Evolutionary conservation across 2,797 vertebrate genomes (phyloP).

Genomic region (Tamandua tetradactyla): DNA sequence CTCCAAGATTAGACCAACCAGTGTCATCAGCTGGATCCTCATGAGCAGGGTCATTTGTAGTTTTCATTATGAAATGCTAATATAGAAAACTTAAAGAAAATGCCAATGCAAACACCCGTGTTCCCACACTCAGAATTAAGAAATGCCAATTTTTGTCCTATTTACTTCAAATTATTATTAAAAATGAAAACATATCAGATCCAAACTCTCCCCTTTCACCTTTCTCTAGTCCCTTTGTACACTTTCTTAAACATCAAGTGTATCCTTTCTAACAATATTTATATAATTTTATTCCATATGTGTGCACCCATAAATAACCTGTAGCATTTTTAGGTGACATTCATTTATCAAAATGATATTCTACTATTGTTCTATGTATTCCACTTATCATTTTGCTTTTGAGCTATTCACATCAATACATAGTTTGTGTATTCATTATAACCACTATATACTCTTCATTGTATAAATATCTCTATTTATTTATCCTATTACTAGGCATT

Average conservation of each 20-base stretch:
- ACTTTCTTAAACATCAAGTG: background rate
- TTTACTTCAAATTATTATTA: constrained; percentile 1
- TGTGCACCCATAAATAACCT: background rate
- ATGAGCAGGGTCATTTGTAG: background rate
- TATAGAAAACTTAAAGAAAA: background rate
- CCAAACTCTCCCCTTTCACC: constrained; percentile 2
- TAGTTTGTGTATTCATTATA: background rate
- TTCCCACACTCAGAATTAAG: background rate
- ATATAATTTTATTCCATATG: background rate
- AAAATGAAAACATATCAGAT: background rate
- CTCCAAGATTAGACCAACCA: background rate
- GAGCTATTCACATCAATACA: background rate
- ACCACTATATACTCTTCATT: background rate
- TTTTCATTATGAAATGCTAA: constrained; percentile 28
- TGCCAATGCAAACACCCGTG: background rate
- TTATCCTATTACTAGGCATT: background rate
- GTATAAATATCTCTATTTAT: background rate
- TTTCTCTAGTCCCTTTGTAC: background rate
- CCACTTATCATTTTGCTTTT: background rate
- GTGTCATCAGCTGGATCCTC: background rate
- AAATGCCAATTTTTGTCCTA: constrained; percentile 24
- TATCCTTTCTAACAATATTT: background rate
- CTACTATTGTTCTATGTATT: background rate
- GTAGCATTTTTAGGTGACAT: background rate
- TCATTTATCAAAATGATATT: background rate